Percentiles rank a stretch among this genome's conserved stretches.
Evolutionary conservation across 2,113 vertebrate species (phyloP).

Genomic region (Hydropotes inermis): DNA sequence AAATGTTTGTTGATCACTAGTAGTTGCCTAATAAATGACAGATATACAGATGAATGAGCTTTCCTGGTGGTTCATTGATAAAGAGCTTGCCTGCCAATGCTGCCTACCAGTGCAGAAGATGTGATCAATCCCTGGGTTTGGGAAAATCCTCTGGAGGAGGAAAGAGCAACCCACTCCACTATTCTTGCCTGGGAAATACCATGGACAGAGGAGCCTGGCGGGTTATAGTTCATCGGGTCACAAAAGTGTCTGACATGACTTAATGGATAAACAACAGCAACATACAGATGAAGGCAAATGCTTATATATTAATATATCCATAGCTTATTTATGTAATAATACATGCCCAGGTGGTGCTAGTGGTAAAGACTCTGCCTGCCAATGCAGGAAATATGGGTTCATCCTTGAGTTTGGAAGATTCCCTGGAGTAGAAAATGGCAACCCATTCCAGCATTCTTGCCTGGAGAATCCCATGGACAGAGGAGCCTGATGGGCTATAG

Average conservation of each 20-base stretch:
- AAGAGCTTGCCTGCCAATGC: not conserved
- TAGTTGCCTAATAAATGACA: not conserved
- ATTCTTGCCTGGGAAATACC: not conserved
- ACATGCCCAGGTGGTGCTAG: not conserved
- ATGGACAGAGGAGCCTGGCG: not conserved
- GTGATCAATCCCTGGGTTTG: not conserved
- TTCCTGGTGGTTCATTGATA: not conserved
- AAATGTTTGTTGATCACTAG: not conserved
- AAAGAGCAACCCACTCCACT: not conserved
- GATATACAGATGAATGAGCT: not conserved
- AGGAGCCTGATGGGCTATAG: not conserved
- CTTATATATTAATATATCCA: not conserved
- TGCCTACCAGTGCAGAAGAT: not conserved
- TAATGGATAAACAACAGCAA: not conserved
- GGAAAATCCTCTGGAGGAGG: not conserved
- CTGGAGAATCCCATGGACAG: not conserved
- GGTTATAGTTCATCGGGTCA: not conserved
- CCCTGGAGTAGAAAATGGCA: not conserved
- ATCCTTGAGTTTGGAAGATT: not conserved
- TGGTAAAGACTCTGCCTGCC: not conserved
- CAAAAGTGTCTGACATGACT: not conserved
- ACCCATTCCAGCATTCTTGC: not conserved
- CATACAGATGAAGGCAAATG: not conserved
- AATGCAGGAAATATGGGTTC: not conserved
- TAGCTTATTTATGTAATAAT: not conserved